A percentile compares a stretch with the other conserved stretches of the same genome.
phyloP scores from a whole-genome alignment of 2,888 invertebrate species.

The Melanophora roralis region DNA sequence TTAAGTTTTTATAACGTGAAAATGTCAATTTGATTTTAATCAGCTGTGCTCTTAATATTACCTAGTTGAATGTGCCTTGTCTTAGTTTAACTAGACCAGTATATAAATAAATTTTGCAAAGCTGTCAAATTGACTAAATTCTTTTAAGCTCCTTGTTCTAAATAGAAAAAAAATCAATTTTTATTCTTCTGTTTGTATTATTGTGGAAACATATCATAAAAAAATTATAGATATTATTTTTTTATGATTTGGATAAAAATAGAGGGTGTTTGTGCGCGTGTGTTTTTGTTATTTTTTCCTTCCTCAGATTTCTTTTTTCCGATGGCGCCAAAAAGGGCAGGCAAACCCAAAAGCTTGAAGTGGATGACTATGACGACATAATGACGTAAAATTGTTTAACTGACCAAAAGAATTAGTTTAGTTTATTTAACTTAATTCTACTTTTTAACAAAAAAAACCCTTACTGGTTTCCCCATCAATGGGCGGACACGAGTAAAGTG shows the following conservation, averaged over 20 bases:
- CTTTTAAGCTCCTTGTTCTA: neutral
- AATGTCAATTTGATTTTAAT: too few species aligned
- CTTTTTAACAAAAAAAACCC: neutral
- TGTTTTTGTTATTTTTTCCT: neutral
- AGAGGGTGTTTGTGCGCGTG: slow-evolving; percentile 52
- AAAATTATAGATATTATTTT: slow-evolving; percentile 50
- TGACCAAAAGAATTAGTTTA: slow-evolving; percentile 74
- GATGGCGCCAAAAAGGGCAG: slow-evolving; percentile 61
- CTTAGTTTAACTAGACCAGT: too few species aligned
- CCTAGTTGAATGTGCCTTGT: too few species aligned
- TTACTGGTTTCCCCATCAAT: slow-evolving; percentile 62
- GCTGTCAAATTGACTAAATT: neutral
- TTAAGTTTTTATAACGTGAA: too few species aligned
- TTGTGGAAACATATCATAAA: slow-evolving; percentile 59
- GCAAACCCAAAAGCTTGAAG: slow-evolving; percentile 49
- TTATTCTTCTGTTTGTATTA: slow-evolving; percentile 41
- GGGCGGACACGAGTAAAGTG: slow-evolving; percentile 34
- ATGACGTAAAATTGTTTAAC: slow-evolving; percentile 68
- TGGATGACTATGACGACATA: slow-evolving; percentile 56
- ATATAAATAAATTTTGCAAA: too few species aligned
- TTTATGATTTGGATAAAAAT: slow-evolving; percentile 55
- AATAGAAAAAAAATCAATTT: slow-evolving; percentile 18
- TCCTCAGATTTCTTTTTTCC: slow-evolving; percentile 15
- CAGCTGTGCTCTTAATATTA: too few species aligned
- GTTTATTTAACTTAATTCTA: slow-evolving; percentile 58